A percentile compares a stretch with the other conserved stretches of the same genome.
Evolutionary conservation across 1,140 invertebrate species (phyloP).

Genomic region (Lutraria rhynchaena): DNA sequence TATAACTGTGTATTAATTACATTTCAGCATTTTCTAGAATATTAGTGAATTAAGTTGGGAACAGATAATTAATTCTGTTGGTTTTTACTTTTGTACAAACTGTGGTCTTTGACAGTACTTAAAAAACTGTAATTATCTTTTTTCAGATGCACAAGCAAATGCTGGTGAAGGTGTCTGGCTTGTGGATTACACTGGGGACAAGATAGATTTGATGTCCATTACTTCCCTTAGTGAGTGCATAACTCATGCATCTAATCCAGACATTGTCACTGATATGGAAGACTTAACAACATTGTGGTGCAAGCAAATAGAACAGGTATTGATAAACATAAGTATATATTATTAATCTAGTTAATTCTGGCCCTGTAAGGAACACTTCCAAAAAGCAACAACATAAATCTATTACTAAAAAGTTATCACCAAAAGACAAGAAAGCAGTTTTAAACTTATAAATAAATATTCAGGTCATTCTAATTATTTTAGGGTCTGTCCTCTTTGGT

Average conservation of each 20-base stretch:
- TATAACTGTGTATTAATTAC: too few species aligned
- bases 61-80: not conserved
- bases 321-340: too few species aligned
- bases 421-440: too few species aligned
- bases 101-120: not conserved
- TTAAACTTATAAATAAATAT: too few species aligned
- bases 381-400: too few species aligned
- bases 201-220: conserved; percentile 63
- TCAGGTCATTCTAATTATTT: too few species aligned
- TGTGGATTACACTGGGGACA: conserved; percentile 64
- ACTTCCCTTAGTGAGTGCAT: conserved; percentile 69
- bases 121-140: too few species aligned
- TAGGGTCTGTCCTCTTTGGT: too few species aligned
- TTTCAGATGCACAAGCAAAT: conserved; percentile 73
- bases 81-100: not conserved
- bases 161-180: conserved; percentile 69
- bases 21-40: too few species aligned
- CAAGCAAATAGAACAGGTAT: conserved; percentile 79
- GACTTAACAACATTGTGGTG: conserved; percentile 77
- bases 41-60: not conserved
- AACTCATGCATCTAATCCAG: conserved; percentile 70
- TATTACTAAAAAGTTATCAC: too few species aligned
- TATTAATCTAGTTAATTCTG: too few species aligned
- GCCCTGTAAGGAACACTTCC: too few species aligned
- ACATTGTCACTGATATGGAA: conserved; percentile 74